Evolutionary conservation across 2,888 invertebrate species (phyloP).

Genomic region (Agrilus cyanescens): DNA sequence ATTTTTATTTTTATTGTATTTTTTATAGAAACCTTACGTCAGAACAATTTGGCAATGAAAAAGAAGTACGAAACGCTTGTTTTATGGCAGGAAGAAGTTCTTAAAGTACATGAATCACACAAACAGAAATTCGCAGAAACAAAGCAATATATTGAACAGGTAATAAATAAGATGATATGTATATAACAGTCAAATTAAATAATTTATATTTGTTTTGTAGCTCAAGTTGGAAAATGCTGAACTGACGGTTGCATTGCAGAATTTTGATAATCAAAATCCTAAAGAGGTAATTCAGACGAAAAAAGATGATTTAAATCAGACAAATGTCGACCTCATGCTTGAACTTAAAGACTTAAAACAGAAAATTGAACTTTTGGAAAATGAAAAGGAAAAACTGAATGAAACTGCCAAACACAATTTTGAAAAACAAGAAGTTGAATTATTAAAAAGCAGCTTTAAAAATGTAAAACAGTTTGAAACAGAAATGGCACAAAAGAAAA

Average conservation of each 20-base stretch:
- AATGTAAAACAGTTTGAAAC: conserved; percentile 21
- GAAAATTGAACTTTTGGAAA: not conserved
- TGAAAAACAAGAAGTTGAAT: conserved; percentile 1
- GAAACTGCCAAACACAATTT: not conserved
- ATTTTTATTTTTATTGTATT: conserved; percentile 2
- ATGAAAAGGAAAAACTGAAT: conserved; percentile 3
- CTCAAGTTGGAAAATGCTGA: conserved; percentile 8
- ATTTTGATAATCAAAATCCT: too few species aligned
- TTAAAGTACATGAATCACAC: conserved; percentile 47
- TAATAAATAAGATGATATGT: conserved; percentile 31
- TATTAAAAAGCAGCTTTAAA: conserved; percentile 9
- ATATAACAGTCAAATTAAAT: not conserved
- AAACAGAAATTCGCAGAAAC: conserved; percentile 57
- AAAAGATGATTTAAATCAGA: too few species aligned
- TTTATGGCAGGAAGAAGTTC: conserved; percentile 52
- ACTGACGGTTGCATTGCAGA: conserved; percentile 19
- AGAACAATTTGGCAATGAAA: conserved; percentile 56
- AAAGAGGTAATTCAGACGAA: too few species aligned
- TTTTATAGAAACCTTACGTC: conserved; percentile 48
- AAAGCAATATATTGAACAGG: conserved; percentile 44
- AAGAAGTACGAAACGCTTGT: conserved; percentile 50
- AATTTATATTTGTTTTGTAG: not conserved
- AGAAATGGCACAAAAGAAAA: conserved; percentile 21
- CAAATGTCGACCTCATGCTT: too few species aligned
- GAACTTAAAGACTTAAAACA: too few species aligned